Conservation (phyloP, 2,113 vertebrate genomes). For the Narcine bancroftii region DNA sequence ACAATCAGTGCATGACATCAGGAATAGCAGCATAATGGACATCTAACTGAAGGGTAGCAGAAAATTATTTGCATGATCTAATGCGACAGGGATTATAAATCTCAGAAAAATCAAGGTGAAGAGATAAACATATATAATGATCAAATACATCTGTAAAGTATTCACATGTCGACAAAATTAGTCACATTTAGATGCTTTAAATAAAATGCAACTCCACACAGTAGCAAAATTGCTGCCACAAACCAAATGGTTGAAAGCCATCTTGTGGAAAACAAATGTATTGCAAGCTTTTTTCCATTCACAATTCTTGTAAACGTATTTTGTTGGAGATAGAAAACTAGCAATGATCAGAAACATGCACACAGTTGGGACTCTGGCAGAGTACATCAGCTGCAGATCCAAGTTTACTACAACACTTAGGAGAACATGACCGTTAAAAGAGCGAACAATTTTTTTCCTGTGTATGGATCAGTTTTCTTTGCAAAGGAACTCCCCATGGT, state of each 20-base stretch:
- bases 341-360: background rate
- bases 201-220: background rate
- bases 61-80: constrained; percentile 20
- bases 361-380: background rate
- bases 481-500: background rate
- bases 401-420: background rate
- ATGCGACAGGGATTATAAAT: background rate
- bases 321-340: background rate
- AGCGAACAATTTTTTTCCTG: background rate
- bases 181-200: background rate
- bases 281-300: background rate
- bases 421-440: background rate
- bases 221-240: background rate
- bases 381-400: background rate
- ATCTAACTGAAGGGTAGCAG: background rate
- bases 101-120: background rate
- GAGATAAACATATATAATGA: background rate
- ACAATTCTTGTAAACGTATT: background rate
- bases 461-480: constrained; percentile 1
- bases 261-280: constrained; percentile 15
- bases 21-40: background rate
- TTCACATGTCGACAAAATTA: background rate
- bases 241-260: background rate
- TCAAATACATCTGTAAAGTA: background rate
- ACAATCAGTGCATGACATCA: background rate